Base-by-base conservation (phyloP, 2,113 vertebrate species). In the Excalfactoria chinensis region DNA sequence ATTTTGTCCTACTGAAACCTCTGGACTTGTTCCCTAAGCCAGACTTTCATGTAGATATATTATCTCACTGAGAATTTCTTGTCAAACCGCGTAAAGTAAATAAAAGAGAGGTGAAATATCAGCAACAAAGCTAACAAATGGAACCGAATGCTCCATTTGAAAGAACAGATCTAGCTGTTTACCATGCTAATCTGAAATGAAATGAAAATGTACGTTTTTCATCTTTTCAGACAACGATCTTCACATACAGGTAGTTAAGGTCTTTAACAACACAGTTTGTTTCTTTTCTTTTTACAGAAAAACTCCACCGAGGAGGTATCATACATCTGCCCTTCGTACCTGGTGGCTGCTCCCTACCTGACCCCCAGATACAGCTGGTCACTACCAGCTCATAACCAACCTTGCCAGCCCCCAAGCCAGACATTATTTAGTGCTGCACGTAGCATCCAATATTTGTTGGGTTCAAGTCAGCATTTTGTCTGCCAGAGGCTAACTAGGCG, bases 21-120 rank as follows among this genome's bases (percentile, higher is more conserved):
- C 88, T 91, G 93, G 95, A 90, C 96, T 94, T 92, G 85, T 85
- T 96, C 86, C 96, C 93, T 95, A 91, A 95, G 94, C 78, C 92
- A 90, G 89, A 88, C 95, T 97, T 95, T 97, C 95, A 96, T 96
- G 95, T 95, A 97, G 96, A 95, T 96, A 90, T 84, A 97, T 97
- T 96, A 97, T 97, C 96, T 98, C 96, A 81, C 92, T 93, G 95
- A 97, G 96, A 97, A 96, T 97, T 97, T 97, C 97, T 96, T 98
- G 98, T 97, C 97, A 98, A 97, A 97, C 93, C 97, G 91, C 93
- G 96, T 94, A 97, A 98, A 97, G 96, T 98, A 98, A 98, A 97
- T 98, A 97, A 97, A 97, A 86, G 87, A 91, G 93, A 97, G 96
- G 95, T 96, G 95, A 97, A 98, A 96, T 97, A 97, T 93, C 96